A percentile compares a stretch with the other conserved stretches of the same genome.
Evolutionary conservation across 2,113 vertebrate genomes (phyloP).

Genomic region (Myrmecophaga tridactyla): DNA sequence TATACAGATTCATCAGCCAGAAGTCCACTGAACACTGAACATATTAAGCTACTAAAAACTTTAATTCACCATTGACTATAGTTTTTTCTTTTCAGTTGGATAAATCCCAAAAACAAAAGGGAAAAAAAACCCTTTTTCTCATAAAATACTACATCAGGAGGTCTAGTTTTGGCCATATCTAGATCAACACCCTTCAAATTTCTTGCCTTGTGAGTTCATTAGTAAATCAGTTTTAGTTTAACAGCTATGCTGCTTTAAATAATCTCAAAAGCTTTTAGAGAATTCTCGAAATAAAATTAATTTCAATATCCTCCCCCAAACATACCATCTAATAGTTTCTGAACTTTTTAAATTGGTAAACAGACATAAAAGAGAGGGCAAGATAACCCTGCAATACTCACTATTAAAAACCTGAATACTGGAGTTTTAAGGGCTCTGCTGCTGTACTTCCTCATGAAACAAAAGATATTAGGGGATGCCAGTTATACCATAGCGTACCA

Average conservation of each 20-base stretch:
- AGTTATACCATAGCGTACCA: neutral
- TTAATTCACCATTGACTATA: neutral
- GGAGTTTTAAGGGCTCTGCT: neutral
- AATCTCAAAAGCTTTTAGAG: neutral
- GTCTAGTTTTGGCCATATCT: neutral
- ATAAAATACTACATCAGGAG: neutral
- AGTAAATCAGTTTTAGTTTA: conserved; percentile 22
- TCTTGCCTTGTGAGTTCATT: neutral
- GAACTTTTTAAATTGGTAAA: neutral
- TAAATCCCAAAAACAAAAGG: neutral
- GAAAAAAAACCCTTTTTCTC: neutral
- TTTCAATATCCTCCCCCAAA: neutral
- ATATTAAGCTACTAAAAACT: neutral
- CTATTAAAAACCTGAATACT: neutral
- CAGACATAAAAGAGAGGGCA: neutral
- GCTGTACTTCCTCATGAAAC: neutral
- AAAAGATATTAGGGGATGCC: neutral
- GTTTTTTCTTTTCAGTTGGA: neutral
- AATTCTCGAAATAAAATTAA: neutral
- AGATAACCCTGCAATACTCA: neutral
- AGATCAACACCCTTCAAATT: neutral
- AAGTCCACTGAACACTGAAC: neutral
- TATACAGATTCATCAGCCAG: neutral
- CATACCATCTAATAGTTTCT: neutral
- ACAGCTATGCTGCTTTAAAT: neutral